Evolutionary conservation across 2,113 vertebrate species (phyloP).

Genomic region (Terrapene triunguis): DNA sequence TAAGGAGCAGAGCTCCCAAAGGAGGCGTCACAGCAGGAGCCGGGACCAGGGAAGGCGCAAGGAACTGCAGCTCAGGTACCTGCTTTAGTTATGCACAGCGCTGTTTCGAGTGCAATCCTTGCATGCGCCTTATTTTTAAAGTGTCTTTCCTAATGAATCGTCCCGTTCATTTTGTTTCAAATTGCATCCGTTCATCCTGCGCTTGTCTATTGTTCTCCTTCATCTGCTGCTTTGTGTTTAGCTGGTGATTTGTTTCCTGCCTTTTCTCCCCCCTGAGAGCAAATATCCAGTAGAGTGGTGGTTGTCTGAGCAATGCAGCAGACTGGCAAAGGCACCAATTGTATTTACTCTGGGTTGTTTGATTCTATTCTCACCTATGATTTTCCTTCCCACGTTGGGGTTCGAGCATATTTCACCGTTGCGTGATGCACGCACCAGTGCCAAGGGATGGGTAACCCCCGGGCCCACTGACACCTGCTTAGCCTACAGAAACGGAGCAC

Average conservation of each 20-base stretch:
- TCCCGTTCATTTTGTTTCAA: accelerated
- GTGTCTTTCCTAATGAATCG: background rate
- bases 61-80: slow-evolving; percentile 48
- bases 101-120: accelerated
- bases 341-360: background rate
- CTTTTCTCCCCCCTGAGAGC: background rate
- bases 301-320: background rate
- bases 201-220: background rate
- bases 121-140: background rate
- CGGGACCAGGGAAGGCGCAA: background rate
- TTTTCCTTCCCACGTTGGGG: background rate
- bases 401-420: accelerated
- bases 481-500: background rate
- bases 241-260: background rate
- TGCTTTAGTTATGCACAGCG: background rate
- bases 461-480: accelerated
- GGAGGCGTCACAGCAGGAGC: background rate
- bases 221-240: slow-evolving; percentile 13
- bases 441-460: accelerated
- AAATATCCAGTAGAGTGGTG: background rate
- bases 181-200: accelerated
- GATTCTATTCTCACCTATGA: background rate
- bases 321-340: accelerated
- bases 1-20: background rate
- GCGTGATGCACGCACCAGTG: accelerated